Evolutionary conservation across 2,888 invertebrate genomes (phyloP).

Genomic region (Deilephila porcellus): DNA sequence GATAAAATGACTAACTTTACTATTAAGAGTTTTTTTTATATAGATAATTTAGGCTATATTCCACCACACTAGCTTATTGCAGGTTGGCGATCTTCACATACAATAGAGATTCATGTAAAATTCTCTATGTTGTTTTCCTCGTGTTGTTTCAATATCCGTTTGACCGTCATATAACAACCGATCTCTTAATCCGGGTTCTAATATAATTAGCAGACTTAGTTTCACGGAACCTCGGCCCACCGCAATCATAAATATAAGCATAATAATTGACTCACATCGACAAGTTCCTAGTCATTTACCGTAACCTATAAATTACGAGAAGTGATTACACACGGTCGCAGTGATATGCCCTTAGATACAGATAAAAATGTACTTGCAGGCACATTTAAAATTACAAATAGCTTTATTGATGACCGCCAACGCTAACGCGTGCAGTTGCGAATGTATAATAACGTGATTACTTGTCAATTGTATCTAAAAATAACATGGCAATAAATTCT

Average conservation of each 20-base stretch:
- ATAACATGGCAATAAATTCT: too few relatives aligned
- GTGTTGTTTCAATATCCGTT: too few relatives aligned
- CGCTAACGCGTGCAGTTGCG: background rate
- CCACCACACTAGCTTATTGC: too few relatives aligned
- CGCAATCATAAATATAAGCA: constrained; percentile 18
- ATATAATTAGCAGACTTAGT: background rate
- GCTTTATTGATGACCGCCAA: background rate
- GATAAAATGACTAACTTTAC: too few relatives aligned
- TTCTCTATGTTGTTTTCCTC: too few relatives aligned
- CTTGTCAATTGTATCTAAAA: too few relatives aligned
- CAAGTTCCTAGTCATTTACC: constrained; percentile 33
- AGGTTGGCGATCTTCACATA: too few relatives aligned
- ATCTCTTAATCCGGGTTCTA: background rate
- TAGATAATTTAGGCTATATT: too few relatives aligned
- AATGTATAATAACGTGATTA: background rate
- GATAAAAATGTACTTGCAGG: background rate
- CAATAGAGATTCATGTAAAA: too few relatives aligned
- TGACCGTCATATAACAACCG: too few relatives aligned
- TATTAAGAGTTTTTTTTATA: too few relatives aligned
- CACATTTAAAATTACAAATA: background rate
- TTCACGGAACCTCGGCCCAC: constrained; percentile 26
- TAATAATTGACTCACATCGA: constrained; percentile 23
- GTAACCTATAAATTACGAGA: constrained; percentile 31
- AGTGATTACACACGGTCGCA: constrained; percentile 24
- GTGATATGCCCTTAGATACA: constrained; percentile 21